Base-by-base conservation (phyloP, 1,140 invertebrate species). In the Bombus difficillimus region DNA sequence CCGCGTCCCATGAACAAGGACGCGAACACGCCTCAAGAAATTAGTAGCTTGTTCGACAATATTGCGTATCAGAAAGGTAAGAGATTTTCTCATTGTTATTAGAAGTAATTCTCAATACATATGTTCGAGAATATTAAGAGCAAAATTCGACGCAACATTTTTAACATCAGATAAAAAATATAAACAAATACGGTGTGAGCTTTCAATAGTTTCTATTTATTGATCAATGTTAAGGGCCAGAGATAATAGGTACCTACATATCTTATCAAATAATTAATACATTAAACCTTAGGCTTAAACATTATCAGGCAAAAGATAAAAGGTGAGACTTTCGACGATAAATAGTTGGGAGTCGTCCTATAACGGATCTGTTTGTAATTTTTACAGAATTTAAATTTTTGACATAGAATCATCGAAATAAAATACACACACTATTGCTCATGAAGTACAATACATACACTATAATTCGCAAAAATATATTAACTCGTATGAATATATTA, bases 1-100 rank as follows among this genome's bases (percentile, higher is more conserved):
- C 96, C 97, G 0, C 98, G 98, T 91, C 96, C 98, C 3, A 97
- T 98, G 94, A 97, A 97, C n/a, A 95, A 32, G 9, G 97, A 57
- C 0, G 97, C 98, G 3, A 93, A 96, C 74, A 96, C 97, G 77
- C 97, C 97, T 3, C 94, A 95, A 2, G 97, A 98, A 93, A 98
- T 98, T 80, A 94, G 96, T 9, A 95, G 96, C 53, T 97, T 98
- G 10, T 98, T 98, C 92, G 98, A 99, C 92, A 96, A 95, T 6
- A 98, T 98, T 34, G 97, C 97, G 2, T 99, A 98, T 92, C 96
- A 96, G 74, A 96, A 97, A 94, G 95, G 96, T 96, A 92, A 41
- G 37, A 22, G 1, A 39, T 2, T 41, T 66, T 66, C n/a, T 66
- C n/a, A 34, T 39, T 25, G 28, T 66, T 10, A 41, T 41, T 80